These are phyloP conservation scores for Coreius guichenoti DNA, from an alignment of 2,797 vertebrate genomes.

Conservation along the genomic window DNA sequence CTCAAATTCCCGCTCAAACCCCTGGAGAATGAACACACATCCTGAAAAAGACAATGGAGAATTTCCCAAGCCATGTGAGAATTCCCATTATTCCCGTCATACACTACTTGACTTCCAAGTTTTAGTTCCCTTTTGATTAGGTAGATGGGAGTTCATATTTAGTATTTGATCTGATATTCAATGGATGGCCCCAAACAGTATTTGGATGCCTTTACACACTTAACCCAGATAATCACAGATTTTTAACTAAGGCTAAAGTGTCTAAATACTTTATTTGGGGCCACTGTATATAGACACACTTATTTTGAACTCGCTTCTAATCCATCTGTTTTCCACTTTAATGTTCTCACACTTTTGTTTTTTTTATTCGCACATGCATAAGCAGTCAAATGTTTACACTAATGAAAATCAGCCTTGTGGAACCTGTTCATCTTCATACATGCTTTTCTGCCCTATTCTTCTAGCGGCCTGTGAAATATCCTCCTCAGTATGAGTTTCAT, in stretches of 20 bases:
- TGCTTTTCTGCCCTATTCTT: background rate
- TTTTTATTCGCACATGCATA: background rate
- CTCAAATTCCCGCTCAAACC: background rate
- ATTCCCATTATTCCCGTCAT: background rate
- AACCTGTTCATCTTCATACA: background rate
- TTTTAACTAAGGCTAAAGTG: background rate
- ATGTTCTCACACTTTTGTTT: background rate
- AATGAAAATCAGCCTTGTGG: background rate
- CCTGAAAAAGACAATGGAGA: constrained; percentile 39
- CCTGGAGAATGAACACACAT: background rate
- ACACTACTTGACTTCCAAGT: background rate
- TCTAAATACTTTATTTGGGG: background rate
- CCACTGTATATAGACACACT: background rate
- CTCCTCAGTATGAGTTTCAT: background rate
- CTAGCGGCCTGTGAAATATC: background rate
- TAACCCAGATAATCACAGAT: background rate
- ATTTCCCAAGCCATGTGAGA: background rate
- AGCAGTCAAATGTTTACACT: background rate
- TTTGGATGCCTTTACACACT: background rate
- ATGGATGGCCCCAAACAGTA: background rate
- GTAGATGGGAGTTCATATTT: background rate
- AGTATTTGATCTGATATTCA: background rate
- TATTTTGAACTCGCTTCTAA: background rate
- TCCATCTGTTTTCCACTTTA: background rate
- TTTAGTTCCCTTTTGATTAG: background rate